Conservation (phyloP, 2,113 vertebrate genomes). For the Nothoprocta perdicaria region DNA sequence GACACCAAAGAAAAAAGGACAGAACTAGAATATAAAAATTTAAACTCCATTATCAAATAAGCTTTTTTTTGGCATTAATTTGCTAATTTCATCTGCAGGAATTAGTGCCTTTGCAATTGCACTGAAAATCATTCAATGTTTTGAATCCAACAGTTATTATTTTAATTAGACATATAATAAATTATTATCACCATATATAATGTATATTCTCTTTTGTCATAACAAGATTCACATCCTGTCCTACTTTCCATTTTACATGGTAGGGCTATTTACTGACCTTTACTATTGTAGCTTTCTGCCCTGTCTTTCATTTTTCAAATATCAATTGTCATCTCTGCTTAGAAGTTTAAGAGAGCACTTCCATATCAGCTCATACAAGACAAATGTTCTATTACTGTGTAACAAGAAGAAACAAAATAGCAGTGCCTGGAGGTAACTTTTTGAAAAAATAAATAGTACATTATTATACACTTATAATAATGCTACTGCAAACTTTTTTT, state of each 20-base stretch:
- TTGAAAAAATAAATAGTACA: neutral
- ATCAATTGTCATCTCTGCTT: neutral
- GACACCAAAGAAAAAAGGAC: neutral
- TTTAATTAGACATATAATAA: neutral
- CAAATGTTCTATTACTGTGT: neutral
- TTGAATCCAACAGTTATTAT: neutral
- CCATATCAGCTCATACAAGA: neutral
- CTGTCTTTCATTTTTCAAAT: neutral
- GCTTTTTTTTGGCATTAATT: neutral
- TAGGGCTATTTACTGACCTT: neutral
- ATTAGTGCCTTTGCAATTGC: neutral
- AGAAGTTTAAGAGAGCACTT: neutral
- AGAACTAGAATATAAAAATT: neutral
- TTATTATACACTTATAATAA: neutral
- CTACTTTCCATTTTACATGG: neutral
- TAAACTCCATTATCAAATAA: neutral
- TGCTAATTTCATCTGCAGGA: neutral
- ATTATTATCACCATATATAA: fast-evolving
- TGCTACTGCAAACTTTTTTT: neutral
- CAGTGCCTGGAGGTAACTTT: neutral
- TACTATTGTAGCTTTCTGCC: fast-evolving
- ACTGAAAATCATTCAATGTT: neutral
- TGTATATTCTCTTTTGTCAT: neutral
- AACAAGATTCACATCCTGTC: neutral
- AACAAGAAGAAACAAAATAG: neutral